phyloP scores from a whole-genome alignment of 2,113 vertebrate genomes.

The Recurvirostra avosetta region DNA sequence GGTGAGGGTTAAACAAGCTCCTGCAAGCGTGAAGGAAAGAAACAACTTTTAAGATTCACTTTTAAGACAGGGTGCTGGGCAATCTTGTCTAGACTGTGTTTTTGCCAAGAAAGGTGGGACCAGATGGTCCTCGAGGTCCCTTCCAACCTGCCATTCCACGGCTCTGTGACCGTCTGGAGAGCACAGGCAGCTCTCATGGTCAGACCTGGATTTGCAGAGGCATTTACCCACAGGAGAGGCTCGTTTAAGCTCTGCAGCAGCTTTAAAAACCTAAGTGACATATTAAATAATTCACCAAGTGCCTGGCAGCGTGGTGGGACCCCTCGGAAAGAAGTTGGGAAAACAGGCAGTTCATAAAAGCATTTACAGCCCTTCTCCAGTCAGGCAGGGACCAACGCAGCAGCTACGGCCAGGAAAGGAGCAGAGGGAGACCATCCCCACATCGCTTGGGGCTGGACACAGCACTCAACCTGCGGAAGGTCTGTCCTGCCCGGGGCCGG shows the following conservation, averaged over 20 bases:
- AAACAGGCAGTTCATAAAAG: not conserved
- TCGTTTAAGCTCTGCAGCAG: not conserved
- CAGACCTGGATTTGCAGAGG: not conserved
- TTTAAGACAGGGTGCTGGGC: not conserved
- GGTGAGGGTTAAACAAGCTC: not conserved
- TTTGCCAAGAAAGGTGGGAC: not conserved
- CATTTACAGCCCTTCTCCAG: not conserved
- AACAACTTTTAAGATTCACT: not conserved
- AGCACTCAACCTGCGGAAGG: rapidly evolving
- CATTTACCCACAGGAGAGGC: not conserved
- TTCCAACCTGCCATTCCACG: not conserved
- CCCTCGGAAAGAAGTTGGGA: rapidly evolving
- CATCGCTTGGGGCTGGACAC: rapidly evolving
- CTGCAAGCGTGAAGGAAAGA: not conserved
- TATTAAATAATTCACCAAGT: not conserved
- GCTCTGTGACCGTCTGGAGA: not conserved
- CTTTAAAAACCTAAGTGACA: not conserved
- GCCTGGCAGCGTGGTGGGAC: not conserved
- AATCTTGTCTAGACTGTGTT: not conserved
- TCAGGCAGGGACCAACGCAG: not conserved
- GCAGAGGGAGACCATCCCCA: rapidly evolving
- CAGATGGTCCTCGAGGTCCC: not conserved
- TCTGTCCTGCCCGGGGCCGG: not conserved
- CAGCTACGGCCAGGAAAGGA: not conserved
- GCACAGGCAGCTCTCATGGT: rapidly evolving